Base-by-base conservation (phyloP, 2,113 vertebrate genomes). In the Sigmodon hispidus region DNA sequence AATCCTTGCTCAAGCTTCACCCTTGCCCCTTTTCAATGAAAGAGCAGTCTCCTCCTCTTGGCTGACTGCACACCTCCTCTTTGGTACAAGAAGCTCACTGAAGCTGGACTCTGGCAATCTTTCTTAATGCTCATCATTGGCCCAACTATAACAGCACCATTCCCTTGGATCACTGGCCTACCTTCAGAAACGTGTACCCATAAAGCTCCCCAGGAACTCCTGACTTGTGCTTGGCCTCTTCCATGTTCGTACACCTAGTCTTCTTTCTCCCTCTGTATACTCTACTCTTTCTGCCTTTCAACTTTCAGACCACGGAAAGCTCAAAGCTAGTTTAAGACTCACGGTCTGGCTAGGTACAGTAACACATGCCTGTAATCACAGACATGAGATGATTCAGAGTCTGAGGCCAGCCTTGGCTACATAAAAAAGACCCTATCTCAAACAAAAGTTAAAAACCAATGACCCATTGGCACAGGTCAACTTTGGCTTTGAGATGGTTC, bases 281-380 rank as follows among this genome's bases (percentile, higher is more conserved):
- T 87, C 61, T 72, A 89, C 11, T 19, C n/a, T 87, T 77, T 22
- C 73, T 95, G 59, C 52, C 29, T 93, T 29, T 93, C 63, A 31
- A 76, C 2, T 77, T 77, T 24, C 67, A 65, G 40, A 36, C 5
- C 26, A 65, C 40, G 3, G 50, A 76, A 86, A 67, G 22, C n/a
- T 89, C 79, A 96, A 59, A 73, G 61, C 8, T 67, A 55, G 65
- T 31, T 87, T 43, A 93, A 89, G 57, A 94, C 19, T 57, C 15
- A 72, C 34, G 63, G 52, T 92, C 80, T 55, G 83, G 50, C 16
- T 31, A 7, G 50, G n/a, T 21, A 43, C 12, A 29, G 50, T 43
- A 40, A 59, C n/a, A 88, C 36, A 72, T 87, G 85, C 36, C 19
- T 59, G 16, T 59, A 31, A 31, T 31, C 50, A n/a, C n/a, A 75